Evolutionary conservation across 2,797 vertebrate genomes (phyloP), one percentile per base, ranked within the genome.

Genomic region (Carapus acus): DNA sequence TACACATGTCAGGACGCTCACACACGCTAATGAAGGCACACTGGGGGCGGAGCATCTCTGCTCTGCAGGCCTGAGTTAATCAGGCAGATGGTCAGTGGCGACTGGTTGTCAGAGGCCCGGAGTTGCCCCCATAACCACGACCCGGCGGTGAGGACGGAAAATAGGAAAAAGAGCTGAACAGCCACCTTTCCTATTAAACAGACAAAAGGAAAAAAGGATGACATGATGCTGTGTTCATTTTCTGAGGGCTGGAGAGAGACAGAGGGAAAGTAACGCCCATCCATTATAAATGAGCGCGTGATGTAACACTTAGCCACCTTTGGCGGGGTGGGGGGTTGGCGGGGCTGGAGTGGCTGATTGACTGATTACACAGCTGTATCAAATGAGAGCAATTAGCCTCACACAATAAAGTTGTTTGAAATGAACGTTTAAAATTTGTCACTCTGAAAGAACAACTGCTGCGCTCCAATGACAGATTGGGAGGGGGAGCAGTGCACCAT

Each of bases 391-490:
- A 42, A 20, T 7, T 1, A 22, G 13, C 11, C 34, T 45, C 18
- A 20, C 17, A 34, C 13, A 52, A 19, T 45, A 6, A 31, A 6
- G 44, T 22, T 8, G 39, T 38, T 42, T 43, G 6, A 41, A 62
- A 58, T 43, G 2, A 24, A 58, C 45, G 39, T 12, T 43, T 20
- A 20, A 63, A 41, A 56, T 37, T 21, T 52, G 43, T 24, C 43
- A 21, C 58, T 49, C 43, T 18, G 23, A 14, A 7, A 19, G 1
- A 62, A 14, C 8, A 36, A 51, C 9, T 21, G 19, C 24, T 64
- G 60, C 47, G 61, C 37, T 64, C 29, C 34, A 47, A 58, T 5
- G 27, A 36, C 8, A 22, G 52, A 3, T 18, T 52, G n/a, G 39
- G 18, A 43, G 49, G 38, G n/a, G 34, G 8, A 38, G n/a, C 21